Conservation (phyloP, 2,888 invertebrate genomes). For the Stenurella melanura region DNA sequence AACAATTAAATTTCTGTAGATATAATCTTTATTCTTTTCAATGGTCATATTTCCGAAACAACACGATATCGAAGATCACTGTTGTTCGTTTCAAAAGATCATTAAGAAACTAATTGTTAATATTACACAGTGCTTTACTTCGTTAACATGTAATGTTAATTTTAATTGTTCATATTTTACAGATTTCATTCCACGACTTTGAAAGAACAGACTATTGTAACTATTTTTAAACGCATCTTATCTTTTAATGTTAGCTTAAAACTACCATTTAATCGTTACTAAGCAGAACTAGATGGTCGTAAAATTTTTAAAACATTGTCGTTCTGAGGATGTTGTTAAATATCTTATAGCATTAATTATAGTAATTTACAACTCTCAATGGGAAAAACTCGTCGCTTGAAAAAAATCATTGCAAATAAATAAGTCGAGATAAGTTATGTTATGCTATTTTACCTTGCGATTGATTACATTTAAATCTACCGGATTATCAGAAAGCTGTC, state of each 20-base stretch:
- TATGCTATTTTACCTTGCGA: too few relatives aligned
- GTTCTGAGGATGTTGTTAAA: conserved; percentile 3
- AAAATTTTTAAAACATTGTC: neutral
- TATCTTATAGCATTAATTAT: neutral
- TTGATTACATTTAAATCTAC: too few relatives aligned
- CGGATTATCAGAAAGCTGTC: too few relatives aligned
- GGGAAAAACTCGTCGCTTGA: neutral
- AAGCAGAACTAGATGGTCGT: neutral
- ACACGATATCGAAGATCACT: conserved; percentile 3
- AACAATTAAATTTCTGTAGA: conserved; percentile 13
- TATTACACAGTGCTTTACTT: too few relatives aligned
- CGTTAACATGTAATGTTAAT: neutral
- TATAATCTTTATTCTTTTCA: neutral
- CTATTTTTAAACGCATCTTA: neutral
- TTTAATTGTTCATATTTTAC: conserved; percentile 20
- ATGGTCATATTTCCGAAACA: conserved; percentile 8
- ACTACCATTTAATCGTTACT: neutral
- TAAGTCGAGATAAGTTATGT: too few relatives aligned
- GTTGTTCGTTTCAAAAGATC: neutral
- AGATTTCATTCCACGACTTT: neutral
- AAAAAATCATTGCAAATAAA: neutral
- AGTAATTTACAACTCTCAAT: neutral
- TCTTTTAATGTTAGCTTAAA: neutral
- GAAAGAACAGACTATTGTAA: neutral
- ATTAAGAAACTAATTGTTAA: neutral